Conservation (phyloP, 2,113 vertebrate species). For the Balaeniceps rex region DNA sequence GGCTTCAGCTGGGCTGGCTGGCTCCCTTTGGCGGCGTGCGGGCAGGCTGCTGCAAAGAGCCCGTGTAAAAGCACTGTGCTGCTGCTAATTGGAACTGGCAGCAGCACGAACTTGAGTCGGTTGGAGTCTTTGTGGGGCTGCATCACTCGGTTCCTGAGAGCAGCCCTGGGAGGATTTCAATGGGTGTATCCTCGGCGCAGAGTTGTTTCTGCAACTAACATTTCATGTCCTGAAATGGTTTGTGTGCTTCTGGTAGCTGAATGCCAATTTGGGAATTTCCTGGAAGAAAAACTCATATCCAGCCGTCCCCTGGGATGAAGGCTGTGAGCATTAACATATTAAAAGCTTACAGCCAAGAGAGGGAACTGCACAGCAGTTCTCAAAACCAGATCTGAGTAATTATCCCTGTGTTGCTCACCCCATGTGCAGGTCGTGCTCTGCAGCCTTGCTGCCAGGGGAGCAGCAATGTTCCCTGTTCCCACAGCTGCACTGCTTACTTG, state of each 20-base stretch:
- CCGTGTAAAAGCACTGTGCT: fast-evolving
- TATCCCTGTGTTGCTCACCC: neutral
- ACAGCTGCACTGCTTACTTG: fast-evolving
- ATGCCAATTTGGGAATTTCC: neutral
- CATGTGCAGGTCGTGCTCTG: fast-evolving
- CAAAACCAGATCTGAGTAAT: fast-evolving
- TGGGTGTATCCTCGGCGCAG: neutral
- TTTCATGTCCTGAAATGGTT: fast-evolving
- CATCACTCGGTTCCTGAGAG: fast-evolving
- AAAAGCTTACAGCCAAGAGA: neutral
- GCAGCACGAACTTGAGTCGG: fast-evolving
- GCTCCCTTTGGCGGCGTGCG: neutral
- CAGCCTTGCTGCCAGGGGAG: neutral
- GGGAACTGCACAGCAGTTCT: neutral
- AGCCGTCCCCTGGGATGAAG: neutral
- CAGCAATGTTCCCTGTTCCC: neutral
- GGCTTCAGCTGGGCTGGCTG: neutral
- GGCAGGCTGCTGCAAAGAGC: neutral
- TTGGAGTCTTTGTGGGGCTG: neutral
- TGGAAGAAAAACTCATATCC: neutral
- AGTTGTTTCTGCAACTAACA: neutral
- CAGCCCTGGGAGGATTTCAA: neutral
- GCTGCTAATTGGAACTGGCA: neutral
- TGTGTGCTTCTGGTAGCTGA: neutral
- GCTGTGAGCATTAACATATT: neutral